phyloP scores from a whole-genome alignment of 2,797 vertebrate species.

The Sebastes vulpes region DNA sequence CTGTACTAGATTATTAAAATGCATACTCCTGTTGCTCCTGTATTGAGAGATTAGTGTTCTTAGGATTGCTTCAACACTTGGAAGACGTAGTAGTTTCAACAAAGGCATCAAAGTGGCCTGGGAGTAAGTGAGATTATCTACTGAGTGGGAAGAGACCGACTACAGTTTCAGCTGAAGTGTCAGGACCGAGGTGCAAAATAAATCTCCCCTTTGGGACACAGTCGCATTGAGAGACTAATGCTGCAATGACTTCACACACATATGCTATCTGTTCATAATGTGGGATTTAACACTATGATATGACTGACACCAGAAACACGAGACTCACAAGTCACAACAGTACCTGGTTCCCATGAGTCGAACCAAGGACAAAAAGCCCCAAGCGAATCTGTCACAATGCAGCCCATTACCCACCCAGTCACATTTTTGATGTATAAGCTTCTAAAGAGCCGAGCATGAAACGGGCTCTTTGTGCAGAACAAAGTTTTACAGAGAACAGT shows the following conservation, averaged over 20 bases:
- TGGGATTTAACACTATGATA: conserved; percentile 46
- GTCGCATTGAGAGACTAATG: conserved; percentile 1
- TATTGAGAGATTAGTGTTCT: background rate
- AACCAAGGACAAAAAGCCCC: conserved; percentile 69
- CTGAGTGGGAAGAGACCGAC: background rate
- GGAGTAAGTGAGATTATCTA: background rate
- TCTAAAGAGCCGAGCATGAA: conserved; percentile 70
- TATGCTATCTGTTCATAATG: conserved; percentile 3
- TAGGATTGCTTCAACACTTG: background rate
- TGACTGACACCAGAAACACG: conserved; percentile 60
- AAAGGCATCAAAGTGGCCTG: background rate
- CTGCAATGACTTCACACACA: conserved; percentile 44
- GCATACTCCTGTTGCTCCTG: background rate
- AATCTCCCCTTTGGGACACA: conserved; percentile 30
- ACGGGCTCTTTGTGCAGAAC: conserved; percentile 70
- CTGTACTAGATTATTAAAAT: background rate
- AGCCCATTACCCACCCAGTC: conserved; percentile 55
- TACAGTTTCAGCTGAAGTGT: conserved; percentile 9
- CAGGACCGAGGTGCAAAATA: background rate
- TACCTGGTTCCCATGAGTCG: conserved; percentile 77
- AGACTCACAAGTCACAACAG: conserved; percentile 47
- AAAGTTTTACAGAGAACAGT: conserved; percentile 69
- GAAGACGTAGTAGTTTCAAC: background rate
- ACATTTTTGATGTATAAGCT: conserved; percentile 69
- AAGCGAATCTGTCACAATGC: conserved; percentile 55